A percentile compares a stretch with the other conserved stretches of the same genome.
Evolutionary conservation across 1,140 invertebrate genomes (phyloP).

Genomic region (Drosophila eugracilis): DNA sequence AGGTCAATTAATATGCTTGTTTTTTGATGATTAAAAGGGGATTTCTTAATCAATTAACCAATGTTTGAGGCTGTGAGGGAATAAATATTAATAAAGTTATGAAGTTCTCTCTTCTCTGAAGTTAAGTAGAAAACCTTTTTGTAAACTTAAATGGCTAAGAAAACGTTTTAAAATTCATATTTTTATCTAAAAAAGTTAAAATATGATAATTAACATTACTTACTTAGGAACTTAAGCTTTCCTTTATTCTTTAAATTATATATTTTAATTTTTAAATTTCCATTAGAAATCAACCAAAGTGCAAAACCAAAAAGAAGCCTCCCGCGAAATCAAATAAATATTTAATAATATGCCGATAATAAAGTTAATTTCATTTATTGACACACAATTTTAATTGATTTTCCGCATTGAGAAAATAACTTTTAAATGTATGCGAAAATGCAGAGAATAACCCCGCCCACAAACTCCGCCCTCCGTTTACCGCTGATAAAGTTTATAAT

Average conservation of each 20-base stretch:
- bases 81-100: slow-evolving; percentile 4
- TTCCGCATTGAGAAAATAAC: slow-evolving; percentile 66
- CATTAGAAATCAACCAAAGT: slow-evolving; percentile 51
- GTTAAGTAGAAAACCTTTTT: too few species aligned
- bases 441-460: slow-evolving; percentile 9
- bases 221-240: too few species aligned
- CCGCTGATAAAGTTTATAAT: slow-evolving; percentile 76
- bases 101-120: too few species aligned
- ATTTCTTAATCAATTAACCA: neutral
- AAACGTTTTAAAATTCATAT: too few species aligned
- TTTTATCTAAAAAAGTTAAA: too few species aligned
- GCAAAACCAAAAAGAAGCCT: slow-evolving; percentile 12
- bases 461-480: slow-evolving; percentile 4
- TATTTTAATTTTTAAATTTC: too few species aligned
- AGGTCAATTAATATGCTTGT: slow-evolving; percentile 3
- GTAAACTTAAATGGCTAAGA: too few species aligned
- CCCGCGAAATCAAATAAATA: slow-evolving; percentile 32
- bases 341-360: slow-evolving; percentile 57
- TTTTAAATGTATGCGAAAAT: slow-evolving; percentile 52
- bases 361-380: slow-evolving; percentile 63
- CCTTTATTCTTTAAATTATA: too few species aligned
- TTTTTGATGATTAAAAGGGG: neutral
- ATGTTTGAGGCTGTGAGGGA: neutral
- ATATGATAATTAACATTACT: too few species aligned
- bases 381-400: slow-evolving; percentile 75